phyloP scores from a whole-genome alignment of 2,113 vertebrate genomes.

The Phalacrocorax pelagicus region DNA sequence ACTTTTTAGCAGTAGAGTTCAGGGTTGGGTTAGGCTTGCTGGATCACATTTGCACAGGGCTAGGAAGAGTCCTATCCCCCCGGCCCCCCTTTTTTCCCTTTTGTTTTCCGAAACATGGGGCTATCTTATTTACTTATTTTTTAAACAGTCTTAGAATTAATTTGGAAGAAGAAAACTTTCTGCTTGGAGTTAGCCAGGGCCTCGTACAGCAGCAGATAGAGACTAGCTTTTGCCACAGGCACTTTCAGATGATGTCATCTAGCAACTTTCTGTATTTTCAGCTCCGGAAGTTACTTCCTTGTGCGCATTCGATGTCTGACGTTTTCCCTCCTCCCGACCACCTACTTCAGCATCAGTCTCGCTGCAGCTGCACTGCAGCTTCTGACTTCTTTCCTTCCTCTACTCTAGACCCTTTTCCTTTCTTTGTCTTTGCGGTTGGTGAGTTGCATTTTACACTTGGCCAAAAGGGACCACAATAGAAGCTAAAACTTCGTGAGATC shows the following conservation, averaged over 20 bases:
- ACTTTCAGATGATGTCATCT: not conserved
- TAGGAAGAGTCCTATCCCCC: not conserved
- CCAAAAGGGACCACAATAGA: not conserved
- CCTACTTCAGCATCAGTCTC: not conserved
- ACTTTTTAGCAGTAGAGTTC: not conserved
- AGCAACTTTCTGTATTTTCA: not conserved
- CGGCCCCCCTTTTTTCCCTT: not conserved
- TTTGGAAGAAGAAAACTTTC: not conserved
- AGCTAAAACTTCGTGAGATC: not conserved
- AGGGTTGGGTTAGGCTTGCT: not conserved
- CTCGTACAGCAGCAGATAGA: not conserved
- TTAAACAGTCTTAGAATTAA: not conserved
- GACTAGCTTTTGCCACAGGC: not conserved
- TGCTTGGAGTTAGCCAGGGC: not conserved
- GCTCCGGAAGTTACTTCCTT: not conserved
- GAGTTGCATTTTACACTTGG: not conserved
- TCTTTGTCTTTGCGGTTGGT: constrained; percentile 13
- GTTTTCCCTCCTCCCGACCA: not conserved
- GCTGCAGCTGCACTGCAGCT: not conserved
- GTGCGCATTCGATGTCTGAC: not conserved
- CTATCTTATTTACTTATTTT: not conserved
- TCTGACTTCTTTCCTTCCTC: constrained; percentile 41
- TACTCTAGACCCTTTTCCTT: constrained; percentile 27
- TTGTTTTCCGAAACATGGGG: not conserved
- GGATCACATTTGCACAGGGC: not conserved